Conservation (phyloP, 64 coral and sea anemone genomes). For the Montipora efflorescens region DNA sequence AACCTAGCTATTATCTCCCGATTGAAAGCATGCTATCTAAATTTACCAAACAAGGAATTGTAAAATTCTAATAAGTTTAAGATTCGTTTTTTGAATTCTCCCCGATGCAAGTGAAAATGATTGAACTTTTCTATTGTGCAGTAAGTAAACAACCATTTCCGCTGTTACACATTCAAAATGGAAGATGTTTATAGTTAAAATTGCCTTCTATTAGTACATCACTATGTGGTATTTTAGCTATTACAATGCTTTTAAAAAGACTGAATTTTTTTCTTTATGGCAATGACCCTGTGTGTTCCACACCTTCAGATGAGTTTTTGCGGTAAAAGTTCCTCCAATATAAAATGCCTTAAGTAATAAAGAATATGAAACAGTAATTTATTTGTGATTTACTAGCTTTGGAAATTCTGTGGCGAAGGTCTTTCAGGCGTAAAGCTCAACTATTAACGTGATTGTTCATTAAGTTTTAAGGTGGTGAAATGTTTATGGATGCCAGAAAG, state of each 20-base stretch:
- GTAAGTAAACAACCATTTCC: slow-evolving; percentile 30
- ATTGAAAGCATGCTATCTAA: background rate
- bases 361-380: background rate
- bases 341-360: too few relatives aligned
- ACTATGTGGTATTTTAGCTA: slow-evolving; percentile 24
- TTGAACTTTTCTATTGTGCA: background rate
- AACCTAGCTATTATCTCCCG: background rate
- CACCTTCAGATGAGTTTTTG: too few relatives aligned
- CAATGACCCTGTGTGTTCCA: too few relatives aligned
- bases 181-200: slow-evolving; percentile 29
- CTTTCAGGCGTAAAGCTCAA: background rate
- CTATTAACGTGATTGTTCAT: too few relatives aligned
- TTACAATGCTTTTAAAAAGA: background rate
- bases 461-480: background rate
- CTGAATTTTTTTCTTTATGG: background rate
- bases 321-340: too few relatives aligned
- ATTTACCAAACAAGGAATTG: background rate
- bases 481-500: background rate
- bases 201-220: slow-evolving; percentile 20
- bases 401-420: too few relatives aligned
- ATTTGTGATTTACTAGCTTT: background rate
- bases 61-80: slow-evolving; percentile 19
- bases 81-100: background rate
- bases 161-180: background rate
- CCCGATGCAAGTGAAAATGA: background rate